A percentile compares a stretch with the other conserved stretches of the same genome.
phyloP scores from a whole-genome alignment of 2,797 vertebrate species.

The Aselliscus stoliczkanus region DNA sequence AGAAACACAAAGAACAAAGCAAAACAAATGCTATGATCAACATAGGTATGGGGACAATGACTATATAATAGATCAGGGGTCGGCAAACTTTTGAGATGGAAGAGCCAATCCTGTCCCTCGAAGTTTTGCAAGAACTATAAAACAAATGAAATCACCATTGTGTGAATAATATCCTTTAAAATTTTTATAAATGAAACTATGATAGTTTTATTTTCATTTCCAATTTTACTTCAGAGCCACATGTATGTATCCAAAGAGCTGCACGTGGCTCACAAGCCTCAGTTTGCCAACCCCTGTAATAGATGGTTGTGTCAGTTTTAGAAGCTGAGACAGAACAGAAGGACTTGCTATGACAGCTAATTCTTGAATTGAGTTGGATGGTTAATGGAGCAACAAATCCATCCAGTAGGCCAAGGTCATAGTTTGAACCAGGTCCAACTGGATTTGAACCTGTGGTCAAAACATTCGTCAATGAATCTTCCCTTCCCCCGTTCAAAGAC shows the following conservation, averaged over 20 bases:
- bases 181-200: too few relatives aligned
- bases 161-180: too few relatives aligned
- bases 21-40: neutral
- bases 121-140: too few relatives aligned
- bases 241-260: too few relatives aligned
- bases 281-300: too few relatives aligned
- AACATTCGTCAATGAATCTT: neutral
- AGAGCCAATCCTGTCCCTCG: too few relatives aligned
- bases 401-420: neutral
- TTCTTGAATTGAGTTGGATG: neutral
- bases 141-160: too few relatives aligned
- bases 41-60: neutral
- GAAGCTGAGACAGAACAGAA: neutral
- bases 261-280: too few relatives aligned
- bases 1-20: neutral
- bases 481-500: neutral
- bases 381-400: neutral
- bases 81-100: too few relatives aligned
- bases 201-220: too few relatives aligned
- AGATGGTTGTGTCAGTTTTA: neutral
- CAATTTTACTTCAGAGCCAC: too few relatives aligned
- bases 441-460: neutral
- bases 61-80: neutral
- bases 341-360: neutral
- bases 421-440: neutral